Percentiles rank a stretch among this genome's conserved stretches.
Conservation (phyloP, 1,140 invertebrate genomes). For the Leptonema lineaticorne region DNA sequence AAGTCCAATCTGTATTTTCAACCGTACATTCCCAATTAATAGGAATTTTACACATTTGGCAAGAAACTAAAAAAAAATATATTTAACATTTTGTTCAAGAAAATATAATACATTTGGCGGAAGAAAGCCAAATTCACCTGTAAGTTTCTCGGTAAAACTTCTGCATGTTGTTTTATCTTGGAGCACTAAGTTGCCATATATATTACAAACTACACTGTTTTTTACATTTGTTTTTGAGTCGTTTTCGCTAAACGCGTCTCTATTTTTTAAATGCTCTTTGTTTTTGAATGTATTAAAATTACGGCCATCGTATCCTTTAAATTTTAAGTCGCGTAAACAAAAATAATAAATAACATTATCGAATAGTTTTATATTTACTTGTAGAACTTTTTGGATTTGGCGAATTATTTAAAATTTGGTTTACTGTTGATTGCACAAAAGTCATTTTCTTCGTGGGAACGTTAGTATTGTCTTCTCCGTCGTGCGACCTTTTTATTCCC, state of each 20-base stretch:
- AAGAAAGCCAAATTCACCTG: background rate
- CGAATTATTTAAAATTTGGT: too few relatives aligned
- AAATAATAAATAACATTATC: too few relatives aligned
- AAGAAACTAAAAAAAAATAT: slow-evolving; percentile 24
- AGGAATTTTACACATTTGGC: slow-evolving; percentile 23
- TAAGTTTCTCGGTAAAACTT: background rate
- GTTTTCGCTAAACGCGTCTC: background rate
- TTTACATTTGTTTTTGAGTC: background rate
- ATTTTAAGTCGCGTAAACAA: too few relatives aligned
- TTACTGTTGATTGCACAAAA: slow-evolving; percentile 13
- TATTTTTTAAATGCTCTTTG: background rate
- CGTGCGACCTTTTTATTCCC: slow-evolving; percentile 55
- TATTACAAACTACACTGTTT: background rate
- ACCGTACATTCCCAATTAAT: background rate
- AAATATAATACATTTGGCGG: background rate
- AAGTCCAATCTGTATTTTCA: background rate
- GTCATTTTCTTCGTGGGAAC: slow-evolving; percentile 2
- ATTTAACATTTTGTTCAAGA: background rate
- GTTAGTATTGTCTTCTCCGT: slow-evolving; percentile 44
- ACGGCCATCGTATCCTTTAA: too few relatives aligned
- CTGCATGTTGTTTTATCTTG: background rate
- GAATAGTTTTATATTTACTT: background rate
- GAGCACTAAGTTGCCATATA: slow-evolving; percentile 8
- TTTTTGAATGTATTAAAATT: too few relatives aligned
- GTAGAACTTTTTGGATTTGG: background rate